Evolutionary conservation across 1,140 invertebrate genomes (phyloP), one percentile per base, ranked within the genome.

Genomic region (Drosophila gunungcola): DNA sequence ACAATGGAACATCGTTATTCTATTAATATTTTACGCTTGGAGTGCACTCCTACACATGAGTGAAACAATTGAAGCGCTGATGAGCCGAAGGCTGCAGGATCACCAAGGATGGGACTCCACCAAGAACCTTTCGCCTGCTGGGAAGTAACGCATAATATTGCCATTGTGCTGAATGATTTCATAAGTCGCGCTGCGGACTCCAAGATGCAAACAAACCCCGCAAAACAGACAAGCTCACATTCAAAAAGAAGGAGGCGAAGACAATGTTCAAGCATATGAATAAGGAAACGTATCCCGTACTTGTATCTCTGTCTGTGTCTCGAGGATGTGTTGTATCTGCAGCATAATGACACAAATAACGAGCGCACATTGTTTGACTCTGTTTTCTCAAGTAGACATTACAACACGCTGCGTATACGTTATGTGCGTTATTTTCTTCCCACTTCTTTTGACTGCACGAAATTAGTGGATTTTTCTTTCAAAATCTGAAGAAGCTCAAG

Each of bases 1-100:
- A 91, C 90, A 90, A 91, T 91, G 68, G 76, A 60, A 88, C 65
- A 63, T 91, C 86, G 85, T 91, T 91, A 91, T 91, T 90, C 77
- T 76, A 91, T 90, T 91, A 91, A 91, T 85, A 86, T 84, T 90
- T 88, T 83, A 73, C 74, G 90, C 90, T 80, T 65, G 63, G 76
- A 90, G 90, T 68, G 80, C 76, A 73, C 73, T 90, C 74, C 90
- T 91, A 52, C 85, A 90, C 90, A 91, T 91, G 85, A 85, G 80
- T 74, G 77, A 89, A 89, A 89, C 85, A 89, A 90, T 90, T 84
- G 80, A 57, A 80, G 65, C 54, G 64, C 84, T 88, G 84, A 88
- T 88, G 85, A 88, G 83, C 11, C 45, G 42, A 43, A 13, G 42
- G 34, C 57, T 43, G 34, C 52, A 62, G 63, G 46, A 67, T 45